phyloP scores from a whole-genome alignment of 1,140 invertebrate genomes.

The Agrypnia vestita region DNA sequence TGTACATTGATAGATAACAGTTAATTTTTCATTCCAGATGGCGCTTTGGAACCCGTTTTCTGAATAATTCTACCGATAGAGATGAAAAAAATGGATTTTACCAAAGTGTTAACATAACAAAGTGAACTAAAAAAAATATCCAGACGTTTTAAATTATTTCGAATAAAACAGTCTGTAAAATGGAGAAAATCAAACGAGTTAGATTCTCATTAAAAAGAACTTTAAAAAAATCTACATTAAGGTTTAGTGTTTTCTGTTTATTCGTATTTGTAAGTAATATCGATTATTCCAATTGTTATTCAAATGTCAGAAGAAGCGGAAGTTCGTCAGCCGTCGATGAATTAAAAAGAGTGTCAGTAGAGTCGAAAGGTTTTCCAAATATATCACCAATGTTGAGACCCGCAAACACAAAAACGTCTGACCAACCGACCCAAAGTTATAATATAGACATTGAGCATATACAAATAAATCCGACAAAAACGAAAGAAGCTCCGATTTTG shows the following conservation, averaged over 20 bases:
- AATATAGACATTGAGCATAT: conserved; percentile 21
- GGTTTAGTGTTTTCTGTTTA: not conserved
- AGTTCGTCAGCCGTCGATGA: conserved; percentile 41
- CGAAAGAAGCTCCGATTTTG: not conserved
- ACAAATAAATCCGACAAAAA: not conserved
- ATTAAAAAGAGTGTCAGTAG: conserved; percentile 42
- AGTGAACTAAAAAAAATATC: not conserved
- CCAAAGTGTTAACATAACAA: not conserved
- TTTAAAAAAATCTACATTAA: not conserved
- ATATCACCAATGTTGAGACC: conserved; percentile 56
- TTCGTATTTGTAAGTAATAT: conserved; percentile 1
- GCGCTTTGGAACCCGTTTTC: not conserved
- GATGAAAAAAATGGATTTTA: not conserved
- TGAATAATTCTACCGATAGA: not conserved
- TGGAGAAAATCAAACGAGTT: not conserved
- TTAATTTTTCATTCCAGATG: conserved; percentile 2
- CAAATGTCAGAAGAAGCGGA: conserved; percentile 58
- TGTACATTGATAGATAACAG: too few relatives aligned
- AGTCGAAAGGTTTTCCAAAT: conserved; percentile 35
- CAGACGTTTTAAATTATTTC: not conserved
- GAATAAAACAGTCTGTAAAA: not conserved
- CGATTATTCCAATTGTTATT: conserved; percentile 45
- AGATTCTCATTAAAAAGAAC: conserved; percentile 4
- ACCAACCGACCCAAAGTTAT: not conserved
- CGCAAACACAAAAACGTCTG: not conserved